These are phyloP conservation scores for Syngnathoides biaculeatus DNA, from an alignment of 2,113 vertebrate species.

Conservation along the genomic window DNA sequence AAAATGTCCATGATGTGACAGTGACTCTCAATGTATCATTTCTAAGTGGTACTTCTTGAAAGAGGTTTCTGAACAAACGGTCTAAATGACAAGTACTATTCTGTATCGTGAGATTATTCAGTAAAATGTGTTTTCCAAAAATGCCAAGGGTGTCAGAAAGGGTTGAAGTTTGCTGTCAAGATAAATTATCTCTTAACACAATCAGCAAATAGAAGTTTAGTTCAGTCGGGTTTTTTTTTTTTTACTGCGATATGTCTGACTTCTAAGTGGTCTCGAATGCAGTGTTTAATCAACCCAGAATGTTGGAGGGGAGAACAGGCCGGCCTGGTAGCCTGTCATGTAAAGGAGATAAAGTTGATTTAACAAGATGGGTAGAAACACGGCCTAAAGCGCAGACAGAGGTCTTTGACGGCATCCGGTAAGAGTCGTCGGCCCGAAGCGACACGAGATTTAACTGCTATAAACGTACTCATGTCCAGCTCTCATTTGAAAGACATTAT, in stretches of 20 bases:
- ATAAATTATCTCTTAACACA: neutral
- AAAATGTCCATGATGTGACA: too few species aligned
- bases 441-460: slow-evolving; percentile 25
- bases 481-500: slow-evolving; percentile 14
- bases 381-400: slow-evolving; percentile 24
- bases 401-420: slow-evolving; percentile 47
- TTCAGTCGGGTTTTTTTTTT: neutral
- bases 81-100: too few species aligned
- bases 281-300: slow-evolving; percentile 32
- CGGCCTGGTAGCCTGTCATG: neutral
- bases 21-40: too few species aligned
- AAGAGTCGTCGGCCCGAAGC: slow-evolving; percentile 18
- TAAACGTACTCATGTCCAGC: slow-evolving; percentile 42
- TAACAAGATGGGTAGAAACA: slow-evolving; percentile 28
- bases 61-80: too few species aligned
- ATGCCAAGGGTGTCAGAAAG: neutral
- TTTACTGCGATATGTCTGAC: neutral
- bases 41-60: too few species aligned
- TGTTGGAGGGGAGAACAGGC: slow-evolving; percentile 7
- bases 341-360: slow-evolving; percentile 10
- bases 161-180: neutral
- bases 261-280: neutral
- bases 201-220: neutral
- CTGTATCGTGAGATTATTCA: too few species aligned
- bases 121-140: too few species aligned